These are phyloP conservation scores for Drosophila trapezifrons DNA, from an alignment of 1,140 invertebrate species.

Conservation along the genomic window DNA sequence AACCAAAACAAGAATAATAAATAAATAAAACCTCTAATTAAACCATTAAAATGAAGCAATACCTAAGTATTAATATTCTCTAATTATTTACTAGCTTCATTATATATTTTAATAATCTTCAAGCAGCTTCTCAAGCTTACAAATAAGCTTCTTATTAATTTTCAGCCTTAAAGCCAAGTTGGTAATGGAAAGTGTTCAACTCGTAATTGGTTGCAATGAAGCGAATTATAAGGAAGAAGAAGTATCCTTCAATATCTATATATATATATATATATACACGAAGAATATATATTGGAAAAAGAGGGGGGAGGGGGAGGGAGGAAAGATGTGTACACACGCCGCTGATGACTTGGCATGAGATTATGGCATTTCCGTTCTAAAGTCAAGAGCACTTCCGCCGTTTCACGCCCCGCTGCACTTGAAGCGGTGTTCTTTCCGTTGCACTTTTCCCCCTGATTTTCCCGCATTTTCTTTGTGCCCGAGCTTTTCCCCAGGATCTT, in stretches of 20 bases:
- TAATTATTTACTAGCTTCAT: no score
- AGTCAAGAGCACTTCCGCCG: conserved; percentile 54
- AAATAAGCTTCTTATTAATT: no score
- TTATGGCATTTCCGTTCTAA: conserved; percentile 49
- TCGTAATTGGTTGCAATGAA: conserved; percentile 47
- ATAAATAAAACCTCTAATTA: no score
- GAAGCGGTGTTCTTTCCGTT: conserved; percentile 21
- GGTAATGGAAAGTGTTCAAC: conserved; percentile 34
- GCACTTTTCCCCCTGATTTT: conserved; percentile 15
- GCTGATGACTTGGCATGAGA: conserved; percentile 21
- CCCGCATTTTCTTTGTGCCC: not conserved
- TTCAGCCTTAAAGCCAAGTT: conserved; percentile 32
- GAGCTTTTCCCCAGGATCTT: no score
- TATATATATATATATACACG: not conserved
- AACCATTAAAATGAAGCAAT: no score
- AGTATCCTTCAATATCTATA: conserved; percentile 13
- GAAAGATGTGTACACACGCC: not conserved
- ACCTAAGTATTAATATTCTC: no score
- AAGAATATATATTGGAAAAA: conserved; percentile 1
- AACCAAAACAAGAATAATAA: no score
- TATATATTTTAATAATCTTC: no score
- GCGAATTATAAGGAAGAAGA: conserved; percentile 8
- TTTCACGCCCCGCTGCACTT: conserved; percentile 33
- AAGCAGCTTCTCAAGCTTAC: no score
- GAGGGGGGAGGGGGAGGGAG: not conserved